These are phyloP conservation scores for Takifugu flavidus DNA, from an alignment of 2,113 vertebrate genomes.

Conservation along the genomic window DNA sequence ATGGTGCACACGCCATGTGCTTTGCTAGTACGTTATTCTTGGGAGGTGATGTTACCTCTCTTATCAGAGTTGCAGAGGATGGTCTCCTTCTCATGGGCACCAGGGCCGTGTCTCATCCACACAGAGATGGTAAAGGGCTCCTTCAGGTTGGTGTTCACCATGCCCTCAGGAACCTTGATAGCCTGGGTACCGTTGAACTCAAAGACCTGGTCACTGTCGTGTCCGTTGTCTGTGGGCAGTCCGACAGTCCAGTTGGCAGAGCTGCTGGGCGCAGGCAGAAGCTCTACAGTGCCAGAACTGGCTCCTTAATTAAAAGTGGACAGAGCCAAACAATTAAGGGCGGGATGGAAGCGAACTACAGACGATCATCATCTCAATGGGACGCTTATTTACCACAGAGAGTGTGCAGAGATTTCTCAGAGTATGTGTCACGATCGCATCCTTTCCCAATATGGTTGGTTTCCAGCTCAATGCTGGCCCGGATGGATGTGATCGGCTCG, in stretches of 20 bases:
- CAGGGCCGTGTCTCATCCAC: constrained; percentile 94
- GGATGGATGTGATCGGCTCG: constrained; percentile 85
- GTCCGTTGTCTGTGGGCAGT: constrained; percentile 92
- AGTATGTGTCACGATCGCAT: constrained; percentile 97
- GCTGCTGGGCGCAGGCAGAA: constrained; percentile 88
- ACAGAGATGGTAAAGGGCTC: constrained; percentile 92
- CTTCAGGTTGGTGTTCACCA: constrained; percentile 81
- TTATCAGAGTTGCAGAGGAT: constrained; percentile 96
- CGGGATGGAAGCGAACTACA: neutral
- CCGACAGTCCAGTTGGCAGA: constrained; percentile 88
- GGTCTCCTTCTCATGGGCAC: constrained; percentile 88
- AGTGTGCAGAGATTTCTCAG: constrained; percentile 93
- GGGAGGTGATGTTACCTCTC: constrained; percentile 72
- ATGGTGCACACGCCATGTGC: neutral
- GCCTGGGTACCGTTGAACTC: constrained; percentile 97
- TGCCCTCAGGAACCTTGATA: constrained; percentile 84
- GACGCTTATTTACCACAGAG: constrained; percentile 84
- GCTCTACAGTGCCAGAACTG: constrained; percentile 83
- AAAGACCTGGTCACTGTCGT: constrained; percentile 96
- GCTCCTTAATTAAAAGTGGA: constrained; percentile 74
- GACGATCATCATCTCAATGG: neutral
- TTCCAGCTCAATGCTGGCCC: constrained; percentile 86
- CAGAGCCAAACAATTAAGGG: neutral
- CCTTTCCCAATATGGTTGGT: constrained; percentile 97
- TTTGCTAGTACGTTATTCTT: neutral